These are phyloP conservation scores for Drosophila sp. DNA, from an alignment of 1,140 invertebrate species.

Conservation along the genomic window DNA sequence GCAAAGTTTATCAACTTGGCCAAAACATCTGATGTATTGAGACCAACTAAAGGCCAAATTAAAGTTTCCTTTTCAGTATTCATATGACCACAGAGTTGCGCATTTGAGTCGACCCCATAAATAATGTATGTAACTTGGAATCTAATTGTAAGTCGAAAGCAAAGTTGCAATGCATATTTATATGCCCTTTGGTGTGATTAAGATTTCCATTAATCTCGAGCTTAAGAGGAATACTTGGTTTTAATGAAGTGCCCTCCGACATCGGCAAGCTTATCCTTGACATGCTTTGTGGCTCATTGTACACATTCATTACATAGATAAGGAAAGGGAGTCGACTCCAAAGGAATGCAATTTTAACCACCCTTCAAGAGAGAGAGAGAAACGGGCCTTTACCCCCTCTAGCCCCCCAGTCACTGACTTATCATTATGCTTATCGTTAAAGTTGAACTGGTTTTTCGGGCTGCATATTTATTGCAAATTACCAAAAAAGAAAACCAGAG, in stretches of 20 bases:
- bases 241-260: slow-evolving; percentile 1
- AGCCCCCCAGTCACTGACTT: neutral
- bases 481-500: slow-evolving; percentile 49
- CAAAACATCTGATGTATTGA: neutral
- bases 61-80: neutral
- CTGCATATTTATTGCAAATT: slow-evolving; percentile 81
- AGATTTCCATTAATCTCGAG: slow-evolving; percentile 7
- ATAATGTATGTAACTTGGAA: neutral
- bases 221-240: neutral
- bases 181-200: slow-evolving; percentile 8
- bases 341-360: slow-evolving; percentile 12
- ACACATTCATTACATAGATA: slow-evolving; percentile 8
- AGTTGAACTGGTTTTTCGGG: slow-evolving; percentile 22
- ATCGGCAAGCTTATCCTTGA: slow-evolving; percentile 1
- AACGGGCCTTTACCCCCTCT: neutral
- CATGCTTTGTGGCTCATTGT: slow-evolving; percentile 6
- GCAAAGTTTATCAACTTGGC: neutral
- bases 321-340: neutral
- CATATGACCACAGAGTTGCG: neutral
- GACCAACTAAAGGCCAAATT: neutral
- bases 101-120: neutral
- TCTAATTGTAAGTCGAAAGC: neutral
- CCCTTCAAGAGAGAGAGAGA: neutral
- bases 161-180: slow-evolving; percentile 11
- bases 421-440: slow-evolving; percentile 18